Conservation (phyloP, 2,888 invertebrate species). For the Agrypnus murinus region DNA sequence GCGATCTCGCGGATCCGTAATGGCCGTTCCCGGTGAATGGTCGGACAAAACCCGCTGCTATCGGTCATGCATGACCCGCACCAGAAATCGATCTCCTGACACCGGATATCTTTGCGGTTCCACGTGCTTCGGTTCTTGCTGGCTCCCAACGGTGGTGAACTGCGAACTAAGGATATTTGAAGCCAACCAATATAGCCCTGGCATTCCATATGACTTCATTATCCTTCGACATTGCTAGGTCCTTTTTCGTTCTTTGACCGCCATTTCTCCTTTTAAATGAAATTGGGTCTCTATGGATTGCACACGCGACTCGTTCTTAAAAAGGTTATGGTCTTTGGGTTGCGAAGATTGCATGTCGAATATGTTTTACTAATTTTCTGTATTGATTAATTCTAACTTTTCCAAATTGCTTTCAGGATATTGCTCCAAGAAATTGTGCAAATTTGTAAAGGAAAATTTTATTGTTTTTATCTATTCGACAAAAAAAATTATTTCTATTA, state of each 20-base stretch:
- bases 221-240: slow-evolving; percentile 25
- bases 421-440: no score
- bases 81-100: slow-evolving; percentile 50
- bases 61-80: slow-evolving; percentile 52
- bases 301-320: not conserved
- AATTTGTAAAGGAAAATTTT: no score
- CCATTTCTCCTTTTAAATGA: slow-evolving; percentile 20
- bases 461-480: no score
- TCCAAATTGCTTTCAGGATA: no score
- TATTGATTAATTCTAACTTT: no score
- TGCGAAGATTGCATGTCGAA: no score
- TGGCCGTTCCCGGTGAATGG: slow-evolving; percentile 41
- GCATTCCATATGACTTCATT: slow-evolving; percentile 30
- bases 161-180: slow-evolving; percentile 36
- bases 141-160: slow-evolving; percentile 32
- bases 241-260: slow-evolving; percentile 28
- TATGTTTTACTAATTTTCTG: no score
- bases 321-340: not conserved
- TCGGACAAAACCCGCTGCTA: slow-evolving; percentile 42
- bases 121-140: slow-evolving; percentile 44
- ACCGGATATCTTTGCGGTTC: slow-evolving; percentile 54
- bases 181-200: slow-evolving; percentile 19
- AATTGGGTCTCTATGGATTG: slow-evolving; percentile 16
- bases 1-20: slow-evolving; percentile 44
- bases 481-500: no score